phyloP scores from a whole-genome alignment of 1,140 invertebrate species.

The Samia ricini region DNA sequence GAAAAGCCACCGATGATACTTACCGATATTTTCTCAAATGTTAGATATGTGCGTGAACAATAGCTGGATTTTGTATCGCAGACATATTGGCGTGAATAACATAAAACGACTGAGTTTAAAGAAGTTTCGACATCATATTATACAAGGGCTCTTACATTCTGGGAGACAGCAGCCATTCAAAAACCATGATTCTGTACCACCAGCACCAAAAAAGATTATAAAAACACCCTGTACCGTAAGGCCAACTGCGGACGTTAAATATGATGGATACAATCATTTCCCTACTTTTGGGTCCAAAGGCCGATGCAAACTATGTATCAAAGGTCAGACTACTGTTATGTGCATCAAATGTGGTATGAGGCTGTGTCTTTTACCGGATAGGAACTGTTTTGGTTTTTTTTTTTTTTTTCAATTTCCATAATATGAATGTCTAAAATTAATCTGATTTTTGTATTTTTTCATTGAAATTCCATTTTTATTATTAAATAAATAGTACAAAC shows the following conservation, averaged over 20 bases:
- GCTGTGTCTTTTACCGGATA: constrained; percentile 23
- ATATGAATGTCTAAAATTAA: constrained; percentile 20
- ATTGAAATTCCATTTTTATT: constrained; percentile 5
- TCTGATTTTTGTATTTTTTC: constrained; percentile 15
- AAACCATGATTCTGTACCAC: constrained; percentile 20
- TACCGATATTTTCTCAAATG: constrained; percentile 30
- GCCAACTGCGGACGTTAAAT: constrained; percentile 15
- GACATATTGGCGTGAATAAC: constrained; percentile 19
- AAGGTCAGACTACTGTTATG: constrained; percentile 24
- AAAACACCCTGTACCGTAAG: constrained; percentile 11
- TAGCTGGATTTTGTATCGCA: constrained; percentile 29
- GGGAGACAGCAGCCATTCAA: constrained; percentile 16
- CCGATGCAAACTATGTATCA: constrained; percentile 29
- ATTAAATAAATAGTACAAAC: constrained; percentile 8
- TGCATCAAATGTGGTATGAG: constrained; percentile 30
- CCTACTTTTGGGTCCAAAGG: constrained; percentile 26
- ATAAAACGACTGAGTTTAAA: constrained; percentile 22
- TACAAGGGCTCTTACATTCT: constrained; percentile 20
- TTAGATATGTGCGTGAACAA: constrained; percentile 30
- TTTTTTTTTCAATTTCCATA: constrained; percentile 28
- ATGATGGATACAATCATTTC: constrained; percentile 29
- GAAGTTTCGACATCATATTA: constrained; percentile 22
- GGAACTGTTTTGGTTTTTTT: too few relatives aligned
- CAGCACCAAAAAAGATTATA: constrained; percentile 17
- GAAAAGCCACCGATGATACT: constrained; percentile 31